Evolutionary conservation across 2,888 invertebrate species (phyloP).

Genomic region (Trisateles emortualis): DNA sequence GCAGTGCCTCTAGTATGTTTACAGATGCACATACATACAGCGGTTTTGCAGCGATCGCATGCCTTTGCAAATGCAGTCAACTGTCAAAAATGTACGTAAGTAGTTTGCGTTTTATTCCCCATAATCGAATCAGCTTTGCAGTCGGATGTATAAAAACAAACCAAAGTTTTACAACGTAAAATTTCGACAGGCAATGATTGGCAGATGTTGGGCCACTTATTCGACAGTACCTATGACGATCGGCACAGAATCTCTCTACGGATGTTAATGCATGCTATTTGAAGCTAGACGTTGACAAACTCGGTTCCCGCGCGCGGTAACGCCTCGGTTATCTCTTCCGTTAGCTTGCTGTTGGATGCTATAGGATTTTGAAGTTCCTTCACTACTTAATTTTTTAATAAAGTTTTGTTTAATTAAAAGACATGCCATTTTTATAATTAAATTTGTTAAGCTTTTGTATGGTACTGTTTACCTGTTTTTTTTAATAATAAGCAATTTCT

Average conservation of each 20-base stretch:
- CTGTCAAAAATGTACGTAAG: too few relatives aligned
- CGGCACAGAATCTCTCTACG: background rate
- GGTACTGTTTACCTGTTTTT: too few relatives aligned
- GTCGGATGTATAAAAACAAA: background rate
- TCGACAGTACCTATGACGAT: background rate
- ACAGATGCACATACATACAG: too few relatives aligned
- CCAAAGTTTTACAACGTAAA: too few relatives aligned
- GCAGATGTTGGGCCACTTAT: background rate
- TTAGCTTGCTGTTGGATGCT: background rate
- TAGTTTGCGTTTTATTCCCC: too few relatives aligned
- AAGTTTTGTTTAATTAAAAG: background rate
- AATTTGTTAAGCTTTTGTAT: too few relatives aligned
- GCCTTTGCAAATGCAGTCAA: too few relatives aligned
- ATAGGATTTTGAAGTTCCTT: background rate
- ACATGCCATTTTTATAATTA: background rate
- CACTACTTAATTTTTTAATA: background rate
- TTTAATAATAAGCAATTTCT: too few relatives aligned
- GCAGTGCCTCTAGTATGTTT: too few relatives aligned
- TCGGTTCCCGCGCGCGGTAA: background rate
- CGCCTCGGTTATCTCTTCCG: background rate
- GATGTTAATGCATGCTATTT: background rate
- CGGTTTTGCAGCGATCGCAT: too few relatives aligned
- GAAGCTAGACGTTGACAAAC: background rate
- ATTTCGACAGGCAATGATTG: too few relatives aligned
- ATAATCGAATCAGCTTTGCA: too few relatives aligned